These are phyloP conservation scores for Polypterus senegalus DNA, from an alignment of 2,113 vertebrate species.

Conservation along the genomic window DNA sequence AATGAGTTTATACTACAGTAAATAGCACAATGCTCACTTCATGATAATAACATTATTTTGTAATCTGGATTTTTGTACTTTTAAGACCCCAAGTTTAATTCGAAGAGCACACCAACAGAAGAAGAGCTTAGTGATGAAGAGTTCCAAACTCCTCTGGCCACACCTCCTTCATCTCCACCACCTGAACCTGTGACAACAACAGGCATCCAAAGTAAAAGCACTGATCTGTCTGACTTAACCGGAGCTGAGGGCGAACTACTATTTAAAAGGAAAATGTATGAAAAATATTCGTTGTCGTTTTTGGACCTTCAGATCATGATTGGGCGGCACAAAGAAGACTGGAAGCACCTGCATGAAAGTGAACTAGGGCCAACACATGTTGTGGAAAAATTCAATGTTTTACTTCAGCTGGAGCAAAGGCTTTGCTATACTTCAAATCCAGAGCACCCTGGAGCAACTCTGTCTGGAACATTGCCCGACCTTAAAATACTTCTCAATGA, in stretches of 20 bases:
- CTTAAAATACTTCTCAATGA: slow-evolving; percentile 93
- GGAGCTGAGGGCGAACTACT: slow-evolving; percentile 47
- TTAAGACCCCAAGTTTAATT: slow-evolving; percentile 50
- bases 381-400: slow-evolving; percentile 92
- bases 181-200: slow-evolving; percentile 47
- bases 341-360: slow-evolving; percentile 88
- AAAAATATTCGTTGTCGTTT: slow-evolving; percentile 82
- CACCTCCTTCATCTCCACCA: slow-evolving; percentile 73
- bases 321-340: slow-evolving; percentile 83
- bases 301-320: slow-evolving; percentile 97
- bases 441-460: slow-evolving; percentile 79
- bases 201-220: slow-evolving; percentile 32
- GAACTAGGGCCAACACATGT: slow-evolving; percentile 91
- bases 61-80: slow-evolving; percentile 13
- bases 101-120: slow-evolving; percentile 44
- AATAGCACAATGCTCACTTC: no score
- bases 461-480: slow-evolving; percentile 84
- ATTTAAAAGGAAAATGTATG: slow-evolving; percentile 75
- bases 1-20: no score
- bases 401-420: slow-evolving; percentile 80
- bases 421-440: slow-evolving; percentile 91
- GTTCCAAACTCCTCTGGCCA: slow-evolving; percentile 86
- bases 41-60: not conserved
- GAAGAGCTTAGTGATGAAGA: slow-evolving; percentile 87
- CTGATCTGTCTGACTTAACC: slow-evolving; percentile 31